Evolutionary conservation across 2,888 invertebrate genomes (phyloP), one percentile per base, ranked within the genome.

Genomic region (Pedicia rivosa): DNA sequence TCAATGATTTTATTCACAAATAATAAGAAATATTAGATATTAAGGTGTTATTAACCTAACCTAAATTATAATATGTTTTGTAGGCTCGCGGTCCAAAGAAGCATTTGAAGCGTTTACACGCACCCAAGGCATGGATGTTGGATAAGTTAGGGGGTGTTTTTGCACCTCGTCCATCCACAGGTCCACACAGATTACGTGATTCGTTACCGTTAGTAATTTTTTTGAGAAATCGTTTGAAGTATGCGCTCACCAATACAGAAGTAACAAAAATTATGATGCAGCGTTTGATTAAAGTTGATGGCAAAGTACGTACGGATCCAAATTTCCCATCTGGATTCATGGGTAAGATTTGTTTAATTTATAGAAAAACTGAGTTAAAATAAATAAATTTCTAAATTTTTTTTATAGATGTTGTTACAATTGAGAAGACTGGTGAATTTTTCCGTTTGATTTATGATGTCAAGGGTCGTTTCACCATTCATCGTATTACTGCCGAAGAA

Each of bases 51-150:
- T 7, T 6, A 24, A 26, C 15, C 16, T 35, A 35, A 35, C 35
- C 35, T 35, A 8, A 33, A 33, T 14, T 33, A 5, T 15, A 35
- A 5, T 20, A 13, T 32, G 9, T n/a, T 22, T 14, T 32, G 8
- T 35, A 88, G 94, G 92, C 88, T 67, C 86, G 97, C 66, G 98
- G 98, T 64, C 95, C 94, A 32, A 95, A 94, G 67, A 95, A 97
- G 72, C 97, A 97, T 70, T 74, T 99, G 74, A 98, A 98, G 80
- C 92, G 98, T 66, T 74, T 98, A 56, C 82, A 87, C 63, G 98
- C 98, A 42, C 98, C 98, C 9, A 95, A 94, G 68, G 90, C 97
- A 83, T 98, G 98, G 98, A 97, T 99, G 95, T 78, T 98, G 74
- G 97, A 95, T 73, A 99, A 98, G 68, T 69, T 97, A 53, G 91